phyloP scores from a whole-genome alignment of 2,888 invertebrate genomes.

The Lasiommata megera region DNA sequence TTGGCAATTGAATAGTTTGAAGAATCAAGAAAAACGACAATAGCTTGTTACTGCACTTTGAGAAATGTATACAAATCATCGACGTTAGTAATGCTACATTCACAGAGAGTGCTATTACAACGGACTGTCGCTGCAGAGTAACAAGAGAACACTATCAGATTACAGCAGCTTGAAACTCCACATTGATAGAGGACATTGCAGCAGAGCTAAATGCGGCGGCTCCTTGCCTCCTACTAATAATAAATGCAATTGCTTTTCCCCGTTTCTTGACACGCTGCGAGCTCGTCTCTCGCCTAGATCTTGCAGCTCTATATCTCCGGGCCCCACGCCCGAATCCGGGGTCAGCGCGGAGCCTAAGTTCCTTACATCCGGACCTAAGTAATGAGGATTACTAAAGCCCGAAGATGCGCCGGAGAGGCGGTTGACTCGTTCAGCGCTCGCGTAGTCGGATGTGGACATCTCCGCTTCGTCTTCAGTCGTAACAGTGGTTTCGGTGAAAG shows the following conservation, averaged over 20 bases:
- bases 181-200: conserved; percentile 88
- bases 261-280: conserved; percentile 44
- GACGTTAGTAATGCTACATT: background rate
- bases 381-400: conserved; percentile 89
- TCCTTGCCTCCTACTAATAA: conserved; percentile 89
- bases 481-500: conserved; percentile 61
- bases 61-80: no score
- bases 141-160: no score
- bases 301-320: conserved; percentile 66
- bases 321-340: conserved; percentile 83
- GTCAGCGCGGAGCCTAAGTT: conserved; percentile 85
- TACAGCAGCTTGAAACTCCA: conserved; percentile 86
- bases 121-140: no score
- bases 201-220: conserved; percentile 87
- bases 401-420: conserved; percentile 74
- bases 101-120: no score
- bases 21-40: no score
- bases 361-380: conserved; percentile 86
- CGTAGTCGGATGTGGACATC: conserved; percentile 87
- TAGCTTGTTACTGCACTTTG: no score
- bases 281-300: conserved; percentile 49
- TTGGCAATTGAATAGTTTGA: no score
- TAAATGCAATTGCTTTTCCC: conserved; percentile 48
- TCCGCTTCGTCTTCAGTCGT: conserved; percentile 77
- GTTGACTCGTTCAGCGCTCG: conserved; percentile 86